Evolutionary conservation across 92 coral and sea anemone genomes (phyloP), one percentile per base, ranked within the genome.

Genomic region (Heliopora coerulea): DNA sequence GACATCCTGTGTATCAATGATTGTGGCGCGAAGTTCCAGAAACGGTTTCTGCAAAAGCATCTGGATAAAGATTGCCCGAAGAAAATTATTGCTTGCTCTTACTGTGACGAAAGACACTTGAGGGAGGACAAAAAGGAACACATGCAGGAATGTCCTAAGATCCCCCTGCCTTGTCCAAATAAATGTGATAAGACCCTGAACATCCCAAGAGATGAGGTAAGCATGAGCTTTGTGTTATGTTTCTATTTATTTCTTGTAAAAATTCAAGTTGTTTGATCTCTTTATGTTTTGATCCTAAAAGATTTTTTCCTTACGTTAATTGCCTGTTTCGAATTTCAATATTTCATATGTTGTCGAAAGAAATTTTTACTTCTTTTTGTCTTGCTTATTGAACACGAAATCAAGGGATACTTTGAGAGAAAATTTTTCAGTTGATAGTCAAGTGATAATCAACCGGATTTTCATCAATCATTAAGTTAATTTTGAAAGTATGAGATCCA

Each of bases 91-190:
- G 41, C 63, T 29, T 88, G 91, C 29, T 75, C 83, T 12, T 78
- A 88, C 84, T 88, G 91, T 31, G 84, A 73, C n/a, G 86, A 81
- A 8, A 67, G 81, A 35, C 86, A 84, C 37, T 60, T 62, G n/a
- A 78, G 91, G 19, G 86, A 84, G 57, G 84, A 84, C 42, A 88
- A 79, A 49, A 88, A 88, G 88, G 91, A 80, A 42, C 92, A 88
- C 62, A 68, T 84, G 27, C 81, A 81, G 13, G 91, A 90, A 20
- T 90, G 96, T 54, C 72, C 89, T 14, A 87, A 90, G 67, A 78
- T 90, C 11, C 96, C 96, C 1, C 77, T 90, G 41, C 91, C 96
- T 8, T 90, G 96, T 37, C 96, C 91, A 7, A 90, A 90, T 79
- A 90, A 82, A 62, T 90, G 96, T 59, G 96, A 90, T 81, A 87